Evolutionary conservation across 1,140 invertebrate genomes (phyloP), one percentile per base, ranked within the genome.

Genomic region (Lordiphosa clarofinis): DNA sequence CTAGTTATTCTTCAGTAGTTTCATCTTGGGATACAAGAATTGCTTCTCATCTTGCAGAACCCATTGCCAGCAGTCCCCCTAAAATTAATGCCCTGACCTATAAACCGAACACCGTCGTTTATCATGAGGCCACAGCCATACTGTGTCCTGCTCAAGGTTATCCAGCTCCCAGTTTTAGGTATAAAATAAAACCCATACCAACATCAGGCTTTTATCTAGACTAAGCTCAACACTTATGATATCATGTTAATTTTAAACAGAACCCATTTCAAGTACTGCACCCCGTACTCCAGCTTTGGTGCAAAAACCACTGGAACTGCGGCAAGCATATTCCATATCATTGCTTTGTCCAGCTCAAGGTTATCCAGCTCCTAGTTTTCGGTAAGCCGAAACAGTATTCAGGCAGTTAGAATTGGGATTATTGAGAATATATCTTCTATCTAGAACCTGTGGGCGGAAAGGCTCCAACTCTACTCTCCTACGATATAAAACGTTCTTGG

Each of bases 111-210:
- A 62, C 56, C 10, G 62, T 86, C 55, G 46, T 60, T 31, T 43
- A 60, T n/a, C 42, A 65, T 59, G 54, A 64, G 4, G 84, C 39
- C 46, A 74, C 75, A 1, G 70, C 75, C 4, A 93, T 94, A 56
- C 89, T 94, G 7, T 94, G 94, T 79, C 94, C 93, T 81, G 93
- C 93, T 37, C 94, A 95, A 90, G 93, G 92, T 36, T 94, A 91
- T 89, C 94, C 94, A 59, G 90, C 93, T 59, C 92, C 93, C 31
- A 71, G 50, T 21, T 75, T 90, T 90, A 86, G 92, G 91, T 90
- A 92, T 1, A n/a, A 1, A 4, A 90, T 13, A 4, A 6, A n/a
- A 4, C 13, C 39, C 5, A 6, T 19, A 46, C 57, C 56, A 82
- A 82, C 78, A 44, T 53, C 53, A 66, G 75, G 74, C 64, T 12